phyloP scores from a whole-genome alignment of 2,113 vertebrate genomes.

The Brienomyrus longianalis region DNA sequence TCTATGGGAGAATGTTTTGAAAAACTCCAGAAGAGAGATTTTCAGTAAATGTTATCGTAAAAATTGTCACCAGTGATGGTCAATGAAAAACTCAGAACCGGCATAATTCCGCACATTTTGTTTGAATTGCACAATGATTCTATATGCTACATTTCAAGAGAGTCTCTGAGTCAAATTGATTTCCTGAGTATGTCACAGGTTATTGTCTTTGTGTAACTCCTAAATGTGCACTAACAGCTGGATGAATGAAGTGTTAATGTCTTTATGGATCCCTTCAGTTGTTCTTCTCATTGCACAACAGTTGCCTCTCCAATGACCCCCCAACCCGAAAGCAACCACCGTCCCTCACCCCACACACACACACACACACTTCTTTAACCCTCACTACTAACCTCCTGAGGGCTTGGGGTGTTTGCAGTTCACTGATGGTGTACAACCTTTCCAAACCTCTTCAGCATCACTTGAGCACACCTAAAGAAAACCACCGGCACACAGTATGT shows the following conservation, averaged over 20 bases:
- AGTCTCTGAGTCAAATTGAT: conserved; percentile 40
- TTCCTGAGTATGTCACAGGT: conserved; percentile 50
- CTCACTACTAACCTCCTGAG: conserved; percentile 5
- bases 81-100: background rate
- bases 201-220: conserved; percentile 35
- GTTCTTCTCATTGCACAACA: conserved; percentile 38
- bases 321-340: background rate
- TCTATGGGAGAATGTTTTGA: background rate
- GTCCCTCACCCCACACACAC: background rate
- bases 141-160: background rate
- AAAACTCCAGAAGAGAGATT: background rate
- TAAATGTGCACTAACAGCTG: conserved; percentile 31
- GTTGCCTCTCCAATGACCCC: conserved; percentile 29
- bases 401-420: conserved; percentile 5
- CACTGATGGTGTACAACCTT: conserved; percentile 10
- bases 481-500: background rate
- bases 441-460: conserved; percentile 11
- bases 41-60: background rate
- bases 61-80: background rate
- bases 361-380: background rate
- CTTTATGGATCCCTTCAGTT: conserved; percentile 45
- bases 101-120: background rate
- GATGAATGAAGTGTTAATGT: conserved; percentile 46
- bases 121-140: background rate
- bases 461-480: background rate